These are phyloP conservation scores for Serranus cabrilla DNA, from an alignment of 2,797 vertebrate species.

Conservation along the genomic window DNA sequence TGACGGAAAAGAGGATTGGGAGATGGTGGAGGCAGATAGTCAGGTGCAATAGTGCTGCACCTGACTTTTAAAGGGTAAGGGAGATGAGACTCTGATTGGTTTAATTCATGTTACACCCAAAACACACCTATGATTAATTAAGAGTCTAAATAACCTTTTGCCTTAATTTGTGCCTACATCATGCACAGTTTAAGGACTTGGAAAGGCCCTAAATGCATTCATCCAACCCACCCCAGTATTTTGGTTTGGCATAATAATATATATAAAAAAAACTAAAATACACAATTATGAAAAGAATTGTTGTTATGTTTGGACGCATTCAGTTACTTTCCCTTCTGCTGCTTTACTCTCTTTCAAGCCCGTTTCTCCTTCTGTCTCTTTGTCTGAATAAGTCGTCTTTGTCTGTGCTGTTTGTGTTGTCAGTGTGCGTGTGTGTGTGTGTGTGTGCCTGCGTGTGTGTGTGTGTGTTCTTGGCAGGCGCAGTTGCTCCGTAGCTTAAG, in stretches of 20 bases:
- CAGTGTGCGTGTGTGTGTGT: constrained; percentile 21
- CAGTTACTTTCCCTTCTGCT: constrained; percentile 1
- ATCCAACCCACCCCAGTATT: background rate
- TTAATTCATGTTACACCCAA: no score
- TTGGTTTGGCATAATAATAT: constrained; percentile 18
- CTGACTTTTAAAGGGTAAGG: no score
- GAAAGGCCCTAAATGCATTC: no score
- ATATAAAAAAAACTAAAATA: background rate
- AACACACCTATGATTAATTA: no score
- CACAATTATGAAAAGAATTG: constrained; percentile 15
- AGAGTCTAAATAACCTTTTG: no score
- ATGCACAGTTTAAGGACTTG: no score
- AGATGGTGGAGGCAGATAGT: no score
- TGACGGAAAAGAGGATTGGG: no score
- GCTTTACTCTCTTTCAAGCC: constrained; percentile 13
- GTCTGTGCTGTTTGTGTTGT: constrained; percentile 50
- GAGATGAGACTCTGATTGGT: no score
- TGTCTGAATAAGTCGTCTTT: constrained; percentile 59
- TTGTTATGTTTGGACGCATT: constrained; percentile 19
- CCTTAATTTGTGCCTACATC: no score
- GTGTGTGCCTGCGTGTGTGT: constrained; percentile 20
- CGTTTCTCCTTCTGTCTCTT: constrained; percentile 23
- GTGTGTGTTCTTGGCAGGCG: constrained; percentile 72
- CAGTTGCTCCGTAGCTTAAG: constrained; percentile 65
- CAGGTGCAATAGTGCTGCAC: no score